These are phyloP conservation scores for Catajapyx aquilonaris DNA, from an alignment of 1,140 invertebrate species.

Conservation along the genomic window DNA sequence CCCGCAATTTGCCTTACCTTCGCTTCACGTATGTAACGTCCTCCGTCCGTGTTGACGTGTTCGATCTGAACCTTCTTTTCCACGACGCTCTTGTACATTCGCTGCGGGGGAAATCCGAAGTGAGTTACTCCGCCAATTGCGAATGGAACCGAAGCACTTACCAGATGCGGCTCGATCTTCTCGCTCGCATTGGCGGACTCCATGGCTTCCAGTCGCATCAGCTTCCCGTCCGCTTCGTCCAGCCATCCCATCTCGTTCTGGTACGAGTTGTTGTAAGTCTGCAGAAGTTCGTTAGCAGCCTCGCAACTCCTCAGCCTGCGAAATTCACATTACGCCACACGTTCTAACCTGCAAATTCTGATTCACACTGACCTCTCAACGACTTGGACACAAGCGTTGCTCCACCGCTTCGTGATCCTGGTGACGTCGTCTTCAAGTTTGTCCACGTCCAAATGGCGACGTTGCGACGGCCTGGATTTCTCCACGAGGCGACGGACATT, in stretches of 20 bases:
- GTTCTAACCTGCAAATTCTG: not conserved
- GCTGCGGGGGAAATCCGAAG: constrained; percentile 28
- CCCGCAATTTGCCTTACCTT: no score
- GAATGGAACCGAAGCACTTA: constrained; percentile 21
- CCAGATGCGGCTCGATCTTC: constrained; percentile 54
- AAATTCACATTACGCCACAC: constrained; percentile 5
- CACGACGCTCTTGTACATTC: constrained; percentile 67
- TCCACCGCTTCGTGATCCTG: constrained; percentile 71
- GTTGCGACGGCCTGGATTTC: constrained; percentile 44
- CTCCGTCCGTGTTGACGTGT: constrained; percentile 82
- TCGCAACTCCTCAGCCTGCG: constrained; percentile 61
- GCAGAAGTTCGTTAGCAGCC: constrained; percentile 59
- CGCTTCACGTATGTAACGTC: constrained; percentile 86
- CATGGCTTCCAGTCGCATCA: constrained; percentile 43
- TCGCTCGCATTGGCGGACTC: constrained; percentile 43
- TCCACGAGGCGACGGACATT: constrained; percentile 69
- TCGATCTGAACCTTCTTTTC: constrained; percentile 83
- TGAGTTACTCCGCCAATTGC: not conserved
- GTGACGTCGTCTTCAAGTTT: constrained; percentile 81
- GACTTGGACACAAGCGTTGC: constrained; percentile 70
- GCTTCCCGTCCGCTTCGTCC: constrained; percentile 50
- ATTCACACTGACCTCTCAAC: constrained; percentile 47
- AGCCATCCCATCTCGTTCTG: constrained; percentile 72
- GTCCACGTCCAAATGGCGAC: constrained; percentile 66
- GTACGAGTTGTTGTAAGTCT: constrained; percentile 66